Evolutionary conservation across 1,140 invertebrate species (phyloP).

Genomic region (Akabosia matsudoensis): DNA sequence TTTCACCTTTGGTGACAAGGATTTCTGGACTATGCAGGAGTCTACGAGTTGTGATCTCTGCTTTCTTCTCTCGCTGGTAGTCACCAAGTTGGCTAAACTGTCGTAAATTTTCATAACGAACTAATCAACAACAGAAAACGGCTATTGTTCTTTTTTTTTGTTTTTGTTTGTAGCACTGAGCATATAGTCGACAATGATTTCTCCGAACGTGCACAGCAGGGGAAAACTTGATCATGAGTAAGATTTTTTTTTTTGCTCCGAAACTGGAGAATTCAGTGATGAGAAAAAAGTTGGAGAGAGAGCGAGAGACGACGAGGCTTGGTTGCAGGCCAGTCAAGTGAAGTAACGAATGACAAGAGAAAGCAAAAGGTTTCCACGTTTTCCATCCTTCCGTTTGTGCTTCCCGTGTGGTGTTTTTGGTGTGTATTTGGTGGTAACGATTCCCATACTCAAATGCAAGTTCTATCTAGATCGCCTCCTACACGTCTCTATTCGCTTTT

Average conservation of each 20-base stretch:
- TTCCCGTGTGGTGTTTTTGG: not conserved
- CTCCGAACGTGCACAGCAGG: too few relatives aligned
- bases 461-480: too few relatives aligned
- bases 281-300: not conserved
- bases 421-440: not conserved
- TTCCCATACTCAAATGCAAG: too few relatives aligned
- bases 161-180: not conserved
- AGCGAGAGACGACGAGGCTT: not conserved
- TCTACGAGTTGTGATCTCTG: too few relatives aligned
- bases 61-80: not conserved
- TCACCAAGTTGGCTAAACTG: not conserved
- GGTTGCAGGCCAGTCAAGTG: not conserved
- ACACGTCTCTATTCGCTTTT: not conserved
- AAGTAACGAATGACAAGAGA: not conserved
- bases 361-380: not conserved
- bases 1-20: too few relatives aligned
- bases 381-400: not conserved
- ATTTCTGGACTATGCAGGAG: too few relatives aligned
- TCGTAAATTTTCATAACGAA: not conserved
- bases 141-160: not conserved
- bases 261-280: not conserved
- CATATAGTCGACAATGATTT: too few relatives aligned
- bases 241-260: too few relatives aligned
- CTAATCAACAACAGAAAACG: not conserved
- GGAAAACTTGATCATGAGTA: too few relatives aligned